Evolutionary conservation across 2,113 vertebrate species (phyloP), one percentile per base, ranked within the genome.

Genomic region (Hypomesus transpacificus): DNA sequence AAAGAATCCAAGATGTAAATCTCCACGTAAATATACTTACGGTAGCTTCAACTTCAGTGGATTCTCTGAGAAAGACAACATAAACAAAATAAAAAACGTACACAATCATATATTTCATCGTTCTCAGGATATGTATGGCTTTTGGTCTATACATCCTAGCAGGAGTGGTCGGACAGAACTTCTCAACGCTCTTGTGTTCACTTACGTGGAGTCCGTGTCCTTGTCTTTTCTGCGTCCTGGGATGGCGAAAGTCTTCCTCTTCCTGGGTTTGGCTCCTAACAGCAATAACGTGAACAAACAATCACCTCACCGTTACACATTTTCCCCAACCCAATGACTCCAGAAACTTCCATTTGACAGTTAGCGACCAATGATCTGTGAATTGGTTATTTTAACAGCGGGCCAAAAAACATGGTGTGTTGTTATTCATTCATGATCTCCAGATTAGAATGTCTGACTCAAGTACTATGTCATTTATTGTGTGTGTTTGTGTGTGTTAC

Each of bases 191-290:
- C n/a, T 39, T 1, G 14, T n/a, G 16, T n/a, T 74, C 73, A 93
- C 94, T 95, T 91, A 97, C 96, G 92, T 91, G 70, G 95, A 98
- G 85, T 99, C 97, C 66, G 94, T 89, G 91, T 98, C 96, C 85
- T 97, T 98, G 86, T 98, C 96, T 91, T 94, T 99, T 83, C 94
- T 94, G 66, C 96, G 94, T 67, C 94, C 95, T 57, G 97, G 94
- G 78, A 99, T 95, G 67, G 89, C 94, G 82, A 99, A 98, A 22
- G 93, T 85, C 84, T 97, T 99, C 83, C 95, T 94, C 88, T 94
- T 99, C 82, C 93, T 91, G 78, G 94, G 95, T 90, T 97, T 99
- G 86, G 96, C 83, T 74, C 93, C 97, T 94, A 65, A 9, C 22
- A 68, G 74, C 3, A 77, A 51, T 78, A 67, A 69, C 1, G 73